Conservation (phyloP, 2,797 vertebrate species). For the Intellagama lesueurii region DNA sequence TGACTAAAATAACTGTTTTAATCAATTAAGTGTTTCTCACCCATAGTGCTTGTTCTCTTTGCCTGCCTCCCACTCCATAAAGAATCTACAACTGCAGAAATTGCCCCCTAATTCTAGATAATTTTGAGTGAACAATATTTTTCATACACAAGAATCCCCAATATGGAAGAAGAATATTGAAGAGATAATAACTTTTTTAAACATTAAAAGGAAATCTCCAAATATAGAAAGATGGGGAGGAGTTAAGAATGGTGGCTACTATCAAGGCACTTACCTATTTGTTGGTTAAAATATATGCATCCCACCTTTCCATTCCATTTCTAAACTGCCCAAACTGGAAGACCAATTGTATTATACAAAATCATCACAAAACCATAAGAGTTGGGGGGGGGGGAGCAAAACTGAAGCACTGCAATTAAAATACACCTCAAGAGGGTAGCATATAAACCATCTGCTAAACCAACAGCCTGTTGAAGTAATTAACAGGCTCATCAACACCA, state of each 20-base stretch:
- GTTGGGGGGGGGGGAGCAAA: not conserved
- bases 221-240: too few relatives aligned
- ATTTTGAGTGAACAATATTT: not conserved
- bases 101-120: too few relatives aligned
- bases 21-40: not conserved
- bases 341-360: not conserved
- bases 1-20: not conserved
- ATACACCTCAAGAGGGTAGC: not conserved
- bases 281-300: not conserved
- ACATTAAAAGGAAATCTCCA: not conserved
- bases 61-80: not conserved
- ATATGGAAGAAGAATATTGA: not conserved
- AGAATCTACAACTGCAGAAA: not conserved
- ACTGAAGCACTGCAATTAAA: not conserved
- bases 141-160: not conserved
- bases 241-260: too few relatives aligned
- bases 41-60: not conserved
- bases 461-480: not conserved
- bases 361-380: not conserved
- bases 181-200: not conserved
- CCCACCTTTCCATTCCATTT: not conserved
- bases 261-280: not conserved
- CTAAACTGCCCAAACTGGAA: not conserved
- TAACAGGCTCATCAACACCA: not conserved
- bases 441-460: not conserved